Evolutionary conservation across 1,140 invertebrate species (phyloP).

Genomic region (Aporrectodea caliginosa): DNA sequence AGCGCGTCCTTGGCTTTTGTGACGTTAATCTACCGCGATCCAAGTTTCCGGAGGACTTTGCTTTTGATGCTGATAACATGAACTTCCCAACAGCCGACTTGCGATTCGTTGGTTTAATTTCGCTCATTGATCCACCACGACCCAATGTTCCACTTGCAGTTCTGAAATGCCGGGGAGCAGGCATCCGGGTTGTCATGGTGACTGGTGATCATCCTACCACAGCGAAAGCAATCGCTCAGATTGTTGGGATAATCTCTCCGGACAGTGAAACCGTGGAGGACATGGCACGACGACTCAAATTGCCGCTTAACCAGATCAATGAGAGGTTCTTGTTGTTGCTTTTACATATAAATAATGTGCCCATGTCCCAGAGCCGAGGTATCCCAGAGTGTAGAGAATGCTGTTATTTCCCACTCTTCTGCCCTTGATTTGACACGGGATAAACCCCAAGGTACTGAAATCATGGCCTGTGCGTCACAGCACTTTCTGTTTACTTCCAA

Average conservation of each 20-base stretch:
- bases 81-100: conserved; percentile 92
- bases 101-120: conserved; percentile 97
- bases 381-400: too few species aligned
- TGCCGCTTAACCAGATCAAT: conserved; percentile 69
- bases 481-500: too few species aligned
- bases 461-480: too few species aligned
- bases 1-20: conserved; percentile 66
- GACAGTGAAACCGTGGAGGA: conserved; percentile 68
- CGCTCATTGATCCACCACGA: conserved; percentile 91
- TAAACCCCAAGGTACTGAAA: too few species aligned
- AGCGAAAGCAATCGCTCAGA: conserved; percentile 69
- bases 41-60: conserved; percentile 80
- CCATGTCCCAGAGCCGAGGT: too few species aligned
- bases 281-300: conserved; percentile 65
- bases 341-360: background rate
- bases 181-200: conserved; percentile 69
- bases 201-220: conserved; percentile 82
- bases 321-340: conserved; percentile 4
- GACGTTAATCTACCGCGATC: conserved; percentile 82
- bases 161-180: conserved; percentile 95
- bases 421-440: too few species aligned
- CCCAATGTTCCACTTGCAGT: conserved; percentile 82
- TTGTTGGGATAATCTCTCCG: conserved; percentile 67
- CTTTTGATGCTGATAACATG: conserved; percentile 80
- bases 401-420: too few species aligned